Percentiles rank a stretch among this genome's conserved stretches.
These are phyloP conservation scores for Geotrupes spiniger DNA, from an alignment of 2,888 invertebrate genomes.

Conservation along the genomic window DNA sequence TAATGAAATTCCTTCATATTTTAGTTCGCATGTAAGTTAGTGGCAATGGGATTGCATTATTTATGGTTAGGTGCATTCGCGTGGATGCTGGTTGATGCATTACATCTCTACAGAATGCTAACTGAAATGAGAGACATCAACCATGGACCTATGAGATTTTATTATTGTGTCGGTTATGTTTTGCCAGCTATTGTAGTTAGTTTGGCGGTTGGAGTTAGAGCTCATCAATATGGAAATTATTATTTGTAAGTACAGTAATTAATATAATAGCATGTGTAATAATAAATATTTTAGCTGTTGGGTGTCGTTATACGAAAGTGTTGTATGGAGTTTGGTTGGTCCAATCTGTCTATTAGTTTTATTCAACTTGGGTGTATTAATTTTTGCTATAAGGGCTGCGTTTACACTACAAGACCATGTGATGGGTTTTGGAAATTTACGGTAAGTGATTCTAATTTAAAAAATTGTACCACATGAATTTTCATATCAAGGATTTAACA, in stretches of 20 bases:
- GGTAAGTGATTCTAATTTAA: constrained; percentile 50
- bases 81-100: constrained; percentile 90
- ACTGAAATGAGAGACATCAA: constrained; percentile 96
- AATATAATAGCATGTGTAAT: too few species aligned
- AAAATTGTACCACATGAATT: too few species aligned
- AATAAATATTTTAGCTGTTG: constrained; percentile 71
- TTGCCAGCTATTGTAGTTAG: constrained; percentile 89
- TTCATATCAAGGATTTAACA: not conserved
- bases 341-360: constrained; percentile 79
- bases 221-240: constrained; percentile 92
- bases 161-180: constrained; percentile 89
- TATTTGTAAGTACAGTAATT: constrained; percentile 71
- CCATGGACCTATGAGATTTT: constrained; percentile 90
- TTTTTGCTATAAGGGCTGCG: constrained; percentile 85
- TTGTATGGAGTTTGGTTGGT: constrained; percentile 93
- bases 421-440: constrained; percentile 78
- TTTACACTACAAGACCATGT: constrained; percentile 89
- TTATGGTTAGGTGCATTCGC: constrained; percentile 87
- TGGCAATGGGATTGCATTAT: constrained; percentile 90
- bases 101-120: constrained; percentile 90
- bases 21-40: constrained; percentile 80
- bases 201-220: constrained; percentile 86
- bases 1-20: constrained; percentile 27
- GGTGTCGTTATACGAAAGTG: constrained; percentile 89
- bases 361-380: constrained; percentile 75